phyloP scores from a whole-genome alignment of 1,140 invertebrate species.

The Diuraphis noxia region DNA sequence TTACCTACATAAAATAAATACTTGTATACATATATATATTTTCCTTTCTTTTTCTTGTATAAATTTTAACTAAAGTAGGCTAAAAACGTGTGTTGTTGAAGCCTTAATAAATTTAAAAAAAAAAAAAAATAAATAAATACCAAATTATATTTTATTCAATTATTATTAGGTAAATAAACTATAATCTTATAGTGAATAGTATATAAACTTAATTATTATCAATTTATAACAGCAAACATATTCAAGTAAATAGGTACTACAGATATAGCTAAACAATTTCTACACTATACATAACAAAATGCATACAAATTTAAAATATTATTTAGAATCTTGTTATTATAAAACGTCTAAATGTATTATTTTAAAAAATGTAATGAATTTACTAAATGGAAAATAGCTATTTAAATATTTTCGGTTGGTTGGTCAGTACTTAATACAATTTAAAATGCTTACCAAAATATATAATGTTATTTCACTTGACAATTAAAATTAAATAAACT shows the following conservation, averaged over 20 bases:
- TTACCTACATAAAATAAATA: neutral
- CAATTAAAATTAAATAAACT: neutral
- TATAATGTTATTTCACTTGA: neutral
- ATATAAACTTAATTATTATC: too few relatives aligned
- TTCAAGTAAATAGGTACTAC: too few relatives aligned
- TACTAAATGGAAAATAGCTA: neutral
- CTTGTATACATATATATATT: too few relatives aligned
- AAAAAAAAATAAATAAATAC: too few relatives aligned
- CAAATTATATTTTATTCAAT: too few relatives aligned
- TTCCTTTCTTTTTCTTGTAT: too few relatives aligned
- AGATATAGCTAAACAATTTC: too few relatives aligned
- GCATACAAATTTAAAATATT: neutral
- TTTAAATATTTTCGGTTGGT: neutral
- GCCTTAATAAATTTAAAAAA: too few relatives aligned
- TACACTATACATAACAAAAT: neutral
- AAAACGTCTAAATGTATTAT: neutral
- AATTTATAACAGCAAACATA: too few relatives aligned
- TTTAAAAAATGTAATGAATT: neutral
- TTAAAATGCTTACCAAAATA: neutral
- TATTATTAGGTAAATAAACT: neutral
- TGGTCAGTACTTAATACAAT: neutral
- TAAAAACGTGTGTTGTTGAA: too few relatives aligned
- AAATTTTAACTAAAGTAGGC: too few relatives aligned
- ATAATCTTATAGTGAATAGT: neutral
- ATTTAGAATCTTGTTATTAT: too few relatives aligned